Evolutionary conservation across 1,140 invertebrate genomes (phyloP), one percentile per base, ranked within the genome.

Genomic region (Drosophila athabasca): DNA sequence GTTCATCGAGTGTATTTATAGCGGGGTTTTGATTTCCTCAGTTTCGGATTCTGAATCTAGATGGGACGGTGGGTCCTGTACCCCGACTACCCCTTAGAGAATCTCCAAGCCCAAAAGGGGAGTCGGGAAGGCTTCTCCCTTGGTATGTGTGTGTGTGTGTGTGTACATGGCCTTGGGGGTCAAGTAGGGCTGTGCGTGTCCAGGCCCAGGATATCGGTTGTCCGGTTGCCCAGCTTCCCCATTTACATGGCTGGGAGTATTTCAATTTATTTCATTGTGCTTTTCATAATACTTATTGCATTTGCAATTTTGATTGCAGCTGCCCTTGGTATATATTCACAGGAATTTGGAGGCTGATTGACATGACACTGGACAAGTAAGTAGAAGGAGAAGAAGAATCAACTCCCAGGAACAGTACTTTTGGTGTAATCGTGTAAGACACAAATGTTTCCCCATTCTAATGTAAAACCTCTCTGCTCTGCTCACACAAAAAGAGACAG

Each of bases 241-340:
- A 84, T 84, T 84, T 84, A 87, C 81, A 85, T 85, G 74, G 78
- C 82, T 85, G 81, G 64, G 81, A 83, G 83, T 88, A 88, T 88
- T 88, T 79, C 83, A 79, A 83, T 88, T 88, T 88, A 88, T 88
- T 88, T 88, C 79, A 88, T 88, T 88, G 79, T 87, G 79, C 76
- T 83, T 79, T 87, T 88, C 79, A 88, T 88, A 87, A 88, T 87
- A 35, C 35, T 26, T 57, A 88, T 88, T 88, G 84, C 79, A 88
- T 88, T 88, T 88, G 83, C 83, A 88, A 88, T 83, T 88, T 88
- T 88, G 83, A 88, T 88, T 87, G 82, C 82, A 81, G 67, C 78
- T 88, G 83, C 76, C 79, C 67, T 72, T 64, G 74, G 79, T 74
- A 60, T 53, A 54, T 53, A 64, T 55, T 54, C 48, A 53, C 31